Evolutionary conservation across 2,797 vertebrate genomes (phyloP).

Genomic region (Thripadectes ignobilis): DNA sequence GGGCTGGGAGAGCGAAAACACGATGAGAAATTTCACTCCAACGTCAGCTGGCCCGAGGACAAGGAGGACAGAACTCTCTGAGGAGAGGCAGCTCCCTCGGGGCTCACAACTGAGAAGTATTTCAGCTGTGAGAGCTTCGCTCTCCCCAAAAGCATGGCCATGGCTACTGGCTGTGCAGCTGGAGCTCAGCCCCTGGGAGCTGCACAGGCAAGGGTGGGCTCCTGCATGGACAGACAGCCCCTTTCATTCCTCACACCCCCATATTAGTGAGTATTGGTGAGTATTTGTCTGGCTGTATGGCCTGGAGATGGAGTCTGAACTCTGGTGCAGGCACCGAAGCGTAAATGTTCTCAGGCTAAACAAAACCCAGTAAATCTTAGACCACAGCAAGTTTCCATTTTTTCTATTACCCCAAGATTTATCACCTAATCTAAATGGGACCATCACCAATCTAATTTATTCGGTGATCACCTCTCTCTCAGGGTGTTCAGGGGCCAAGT

Average conservation of each 20-base stretch:
- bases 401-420: not conserved
- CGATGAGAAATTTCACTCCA: constrained; percentile 32
- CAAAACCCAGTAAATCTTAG: not conserved
- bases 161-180: constrained; percentile 9
- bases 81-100: constrained; percentile 38
- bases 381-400: not conserved
- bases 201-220: not conserved
- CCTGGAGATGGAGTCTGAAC: not conserved
- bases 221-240: not conserved
- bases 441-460: not conserved
- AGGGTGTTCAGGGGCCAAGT: not conserved
- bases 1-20: constrained; percentile 20
- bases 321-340: not conserved
- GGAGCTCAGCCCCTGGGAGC: not conserved
- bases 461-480: not conserved
- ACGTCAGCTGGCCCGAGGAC: constrained; percentile 31
- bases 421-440: not conserved
- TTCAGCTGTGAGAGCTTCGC: constrained; percentile 21
- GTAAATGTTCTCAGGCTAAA: not conserved
- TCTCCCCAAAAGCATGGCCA: not conserved
- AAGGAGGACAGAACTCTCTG: constrained; percentile 40
- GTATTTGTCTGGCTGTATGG: not conserved
- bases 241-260: not conserved
- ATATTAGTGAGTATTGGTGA: not conserved
- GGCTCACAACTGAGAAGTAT: constrained; percentile 28